A percentile compares a stretch with the other conserved stretches of the same genome.
Evolutionary conservation across 2,797 vertebrate genomes (phyloP).

Genomic region (Acanthopagrus latus): DNA sequence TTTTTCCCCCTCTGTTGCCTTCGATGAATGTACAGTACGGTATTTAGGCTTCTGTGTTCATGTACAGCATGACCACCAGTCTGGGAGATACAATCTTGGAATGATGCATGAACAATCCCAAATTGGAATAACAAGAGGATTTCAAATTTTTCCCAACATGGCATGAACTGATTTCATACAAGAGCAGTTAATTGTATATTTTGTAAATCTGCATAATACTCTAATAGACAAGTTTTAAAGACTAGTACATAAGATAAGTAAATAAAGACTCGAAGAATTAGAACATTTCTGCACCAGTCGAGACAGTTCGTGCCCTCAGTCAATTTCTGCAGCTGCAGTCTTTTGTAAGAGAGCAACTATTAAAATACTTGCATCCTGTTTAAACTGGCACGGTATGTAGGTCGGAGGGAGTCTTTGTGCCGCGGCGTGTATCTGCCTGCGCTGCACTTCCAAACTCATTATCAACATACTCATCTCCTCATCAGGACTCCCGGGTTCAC

Average conservation of each 20-base stretch:
- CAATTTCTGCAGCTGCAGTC: background rate
- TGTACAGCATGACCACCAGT: background rate
- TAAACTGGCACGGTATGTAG: slow-evolving; percentile 60
- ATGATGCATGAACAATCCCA: background rate
- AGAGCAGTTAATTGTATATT: background rate
- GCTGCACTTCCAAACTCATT: background rate
- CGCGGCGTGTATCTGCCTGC: slow-evolving; percentile 41
- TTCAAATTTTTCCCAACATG: background rate
- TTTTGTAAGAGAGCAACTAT: background rate
- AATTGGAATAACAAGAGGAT: background rate
- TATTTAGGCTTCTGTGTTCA: background rate
- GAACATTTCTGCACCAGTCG: background rate
- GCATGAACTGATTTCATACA: background rate
- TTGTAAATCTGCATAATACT: background rate
- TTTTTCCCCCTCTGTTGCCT: too few relatives aligned
- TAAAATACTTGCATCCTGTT: slow-evolving; percentile 51
- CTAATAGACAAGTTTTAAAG: background rate
- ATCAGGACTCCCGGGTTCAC: background rate
- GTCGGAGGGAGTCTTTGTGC: slow-evolving; percentile 17
- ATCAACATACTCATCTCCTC: background rate
- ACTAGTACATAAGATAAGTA: too few relatives aligned
- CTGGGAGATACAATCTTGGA: background rate
- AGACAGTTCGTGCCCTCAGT: background rate
- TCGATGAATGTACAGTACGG: background rate
- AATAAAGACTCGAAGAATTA: too few relatives aligned